phyloP scores from a whole-genome alignment of 2,888 invertebrate genomes.

The Drosophila atripex region DNA sequence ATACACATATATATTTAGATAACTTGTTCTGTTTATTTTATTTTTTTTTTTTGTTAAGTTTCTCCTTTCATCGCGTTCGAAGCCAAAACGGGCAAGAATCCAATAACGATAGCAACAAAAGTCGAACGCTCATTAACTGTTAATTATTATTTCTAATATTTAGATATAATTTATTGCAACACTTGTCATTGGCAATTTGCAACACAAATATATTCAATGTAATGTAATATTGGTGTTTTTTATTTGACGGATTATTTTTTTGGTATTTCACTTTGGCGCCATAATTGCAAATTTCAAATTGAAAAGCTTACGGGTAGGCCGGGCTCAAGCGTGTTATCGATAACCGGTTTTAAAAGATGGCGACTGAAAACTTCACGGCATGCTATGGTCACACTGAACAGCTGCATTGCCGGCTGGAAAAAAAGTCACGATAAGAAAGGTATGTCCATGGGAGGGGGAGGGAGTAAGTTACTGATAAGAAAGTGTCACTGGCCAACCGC shows the following conservation, averaged over 20 bases:
- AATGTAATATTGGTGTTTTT: conserved; percentile 12
- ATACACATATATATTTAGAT: conserved; percentile 36
- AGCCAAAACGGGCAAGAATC: conserved; percentile 18
- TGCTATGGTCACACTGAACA: conserved; percentile 1
- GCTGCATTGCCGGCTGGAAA: conserved; percentile 13
- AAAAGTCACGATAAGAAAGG: background rate
- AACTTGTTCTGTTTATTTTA: conserved; percentile 45
- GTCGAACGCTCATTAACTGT: conserved; percentile 69
- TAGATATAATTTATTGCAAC: conserved; percentile 72
- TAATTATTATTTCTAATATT: conserved; percentile 71
- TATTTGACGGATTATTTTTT: no score
- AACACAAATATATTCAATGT: conserved; percentile 54
- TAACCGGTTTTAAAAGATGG: background rate
- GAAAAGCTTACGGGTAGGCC: background rate
- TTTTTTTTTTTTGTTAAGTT: conserved; percentile 46
- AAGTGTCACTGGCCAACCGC: conserved; percentile 46
- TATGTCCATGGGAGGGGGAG: background rate
- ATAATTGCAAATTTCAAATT: conserved; percentile 11
- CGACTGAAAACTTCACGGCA: no score
- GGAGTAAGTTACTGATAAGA: conserved; percentile 44
- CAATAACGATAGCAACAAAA: conserved; percentile 13
- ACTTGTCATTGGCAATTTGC: conserved; percentile 58
- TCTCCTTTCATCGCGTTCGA: conserved; percentile 56
- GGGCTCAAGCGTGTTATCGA: conserved; percentile 46
- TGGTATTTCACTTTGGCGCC: background rate